Percentiles rank a stretch among this genome's conserved stretches.
Evolutionary conservation across 2,888 invertebrate genomes (phyloP).

Genomic region (Anthrax anthrax): DNA sequence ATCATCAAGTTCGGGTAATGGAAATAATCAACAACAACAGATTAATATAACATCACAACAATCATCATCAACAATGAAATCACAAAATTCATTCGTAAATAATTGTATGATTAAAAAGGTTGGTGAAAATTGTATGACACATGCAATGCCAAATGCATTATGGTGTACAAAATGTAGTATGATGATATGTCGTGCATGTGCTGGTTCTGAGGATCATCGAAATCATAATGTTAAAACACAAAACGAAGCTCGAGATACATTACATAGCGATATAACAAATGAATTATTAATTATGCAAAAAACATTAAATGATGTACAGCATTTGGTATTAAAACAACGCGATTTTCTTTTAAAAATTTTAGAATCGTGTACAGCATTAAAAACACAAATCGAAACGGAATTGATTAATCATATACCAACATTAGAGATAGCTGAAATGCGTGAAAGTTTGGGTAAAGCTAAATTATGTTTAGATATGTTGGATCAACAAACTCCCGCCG

Average conservation of each 20-base stretch:
- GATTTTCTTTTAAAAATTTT: constrained; percentile 56
- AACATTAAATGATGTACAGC: constrained; percentile 53
- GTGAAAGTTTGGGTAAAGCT: constrained; percentile 46
- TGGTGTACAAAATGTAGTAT: constrained; percentile 55
- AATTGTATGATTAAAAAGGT: constrained; percentile 16
- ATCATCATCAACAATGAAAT: constrained; percentile 9
- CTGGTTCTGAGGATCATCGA: constrained; percentile 47
- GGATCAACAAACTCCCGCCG: constrained; percentile 39
- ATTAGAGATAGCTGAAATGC: constrained; percentile 49
- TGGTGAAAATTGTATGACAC: constrained; percentile 51
- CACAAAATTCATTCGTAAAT: constrained; percentile 11
- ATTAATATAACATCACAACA: constrained; percentile 2
- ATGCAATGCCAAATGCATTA: constrained; percentile 54
- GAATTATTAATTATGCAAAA: constrained; percentile 55
- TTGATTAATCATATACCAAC: constrained; percentile 52
- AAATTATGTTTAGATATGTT: constrained; percentile 44
- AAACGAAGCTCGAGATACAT: constrained; percentile 49
- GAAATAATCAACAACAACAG: no score
- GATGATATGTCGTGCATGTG: constrained; percentile 52
- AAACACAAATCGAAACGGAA: constrained; percentile 61
- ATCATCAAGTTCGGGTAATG: constrained; percentile 9
- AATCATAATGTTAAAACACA: constrained; percentile 54
- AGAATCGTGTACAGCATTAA: constrained; percentile 58
- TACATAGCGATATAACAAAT: constrained; percentile 48
- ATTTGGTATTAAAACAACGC: constrained; percentile 53